Conservation (phyloP, 2,888 invertebrate species). For the Catocala nupta region DNA sequence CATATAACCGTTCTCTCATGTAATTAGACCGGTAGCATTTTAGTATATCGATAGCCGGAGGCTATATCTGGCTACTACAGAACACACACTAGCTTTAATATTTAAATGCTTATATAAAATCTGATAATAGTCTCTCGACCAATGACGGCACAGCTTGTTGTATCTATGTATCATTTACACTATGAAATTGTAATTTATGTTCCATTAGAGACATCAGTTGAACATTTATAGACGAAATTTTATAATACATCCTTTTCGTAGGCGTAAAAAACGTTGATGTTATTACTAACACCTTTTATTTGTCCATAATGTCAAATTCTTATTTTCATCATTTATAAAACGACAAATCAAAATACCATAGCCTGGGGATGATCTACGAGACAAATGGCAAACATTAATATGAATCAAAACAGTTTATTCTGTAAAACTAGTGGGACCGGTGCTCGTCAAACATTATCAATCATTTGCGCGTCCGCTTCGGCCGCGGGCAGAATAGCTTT, state of each 20-base stretch:
- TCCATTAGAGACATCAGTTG: neutral
- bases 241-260: no score
- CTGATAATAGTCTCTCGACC: slow-evolving; percentile 18
- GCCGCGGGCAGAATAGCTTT: slow-evolving; percentile 79
- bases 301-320: slow-evolving; percentile 14
- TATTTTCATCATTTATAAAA: slow-evolving; percentile 37
- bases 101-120: slow-evolving; percentile 36
- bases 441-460: slow-evolving; percentile 83
- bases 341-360: slow-evolving; percentile 43
- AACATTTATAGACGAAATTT: neutral
- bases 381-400: slow-evolving; percentile 80
- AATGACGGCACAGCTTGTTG: slow-evolving; percentile 22
- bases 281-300: neutral
- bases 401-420: slow-evolving; percentile 85
- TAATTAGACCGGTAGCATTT: slow-evolving; percentile 44
- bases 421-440: slow-evolving; percentile 81
- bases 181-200: neutral
- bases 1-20: slow-evolving; percentile 18
- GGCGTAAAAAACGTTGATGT: neutral
- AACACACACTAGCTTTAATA: slow-evolving; percentile 25
- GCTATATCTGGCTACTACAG: slow-evolving; percentile 46
- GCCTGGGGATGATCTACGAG: slow-evolving; percentile 54
- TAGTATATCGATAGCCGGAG: slow-evolving; percentile 41
- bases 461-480: slow-evolving; percentile 70
- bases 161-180: slow-evolving; percentile 2